phyloP scores from a whole-genome alignment of 2,113 vertebrate species.

The Erythrocebus patas region DNA sequence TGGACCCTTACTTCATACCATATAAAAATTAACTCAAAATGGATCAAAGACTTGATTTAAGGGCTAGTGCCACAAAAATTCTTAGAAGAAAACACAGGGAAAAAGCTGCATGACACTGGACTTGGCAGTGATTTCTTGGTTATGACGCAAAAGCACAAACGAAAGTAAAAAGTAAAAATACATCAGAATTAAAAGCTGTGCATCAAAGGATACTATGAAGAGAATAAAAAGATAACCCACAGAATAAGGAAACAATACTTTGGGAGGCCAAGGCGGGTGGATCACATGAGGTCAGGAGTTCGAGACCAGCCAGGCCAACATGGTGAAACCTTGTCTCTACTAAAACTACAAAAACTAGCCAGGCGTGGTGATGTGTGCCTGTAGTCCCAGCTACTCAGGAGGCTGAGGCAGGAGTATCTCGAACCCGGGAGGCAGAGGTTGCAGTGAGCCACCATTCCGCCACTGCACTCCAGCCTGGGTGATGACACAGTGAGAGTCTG shows the following conservation, averaged over 20 bases:
- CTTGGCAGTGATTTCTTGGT: not conserved
- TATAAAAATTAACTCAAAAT: not conserved
- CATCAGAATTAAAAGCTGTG: not conserved
- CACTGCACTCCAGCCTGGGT: too few species aligned
- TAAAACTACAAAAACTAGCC: too few species aligned
- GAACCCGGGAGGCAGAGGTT: too few species aligned
- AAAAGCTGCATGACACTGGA: not conserved
- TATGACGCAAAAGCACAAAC: not conserved
- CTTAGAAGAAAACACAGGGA: not conserved
- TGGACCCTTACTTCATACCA: not conserved
- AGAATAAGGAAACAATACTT: not conserved
- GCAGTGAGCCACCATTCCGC: too few species aligned
- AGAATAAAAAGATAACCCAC: not conserved
- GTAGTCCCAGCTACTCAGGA: too few species aligned
- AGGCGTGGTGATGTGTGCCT: too few species aligned
- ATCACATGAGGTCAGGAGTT: too few species aligned
- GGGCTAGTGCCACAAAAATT: not conserved
- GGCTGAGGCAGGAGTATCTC: too few species aligned
- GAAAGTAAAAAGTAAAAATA: not conserved
- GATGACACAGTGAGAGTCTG: too few species aligned
- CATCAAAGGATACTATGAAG: not conserved
- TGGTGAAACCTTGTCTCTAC: too few species aligned
- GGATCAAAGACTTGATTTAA: not conserved
- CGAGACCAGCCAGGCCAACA: too few species aligned
- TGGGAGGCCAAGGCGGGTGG: too few species aligned